Percentiles rank a stretch among this genome's conserved stretches.
phyloP scores from a whole-genome alignment of 2,888 invertebrate species.

The Endotricha flammealis region DNA sequence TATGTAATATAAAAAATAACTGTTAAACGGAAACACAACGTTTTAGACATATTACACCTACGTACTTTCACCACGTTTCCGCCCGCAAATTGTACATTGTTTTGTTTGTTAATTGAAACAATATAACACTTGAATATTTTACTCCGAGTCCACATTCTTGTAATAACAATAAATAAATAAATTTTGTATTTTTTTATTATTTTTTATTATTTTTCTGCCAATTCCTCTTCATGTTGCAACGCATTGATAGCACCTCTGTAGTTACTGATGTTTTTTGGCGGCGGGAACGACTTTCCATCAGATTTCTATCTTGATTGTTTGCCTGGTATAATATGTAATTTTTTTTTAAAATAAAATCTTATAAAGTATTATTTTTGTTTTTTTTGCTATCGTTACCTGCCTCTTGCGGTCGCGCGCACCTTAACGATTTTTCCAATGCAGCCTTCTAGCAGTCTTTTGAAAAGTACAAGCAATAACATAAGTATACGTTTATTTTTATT shows the following conservation, averaged over 20 bases:
- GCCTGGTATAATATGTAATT: not conserved
- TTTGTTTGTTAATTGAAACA: not conserved
- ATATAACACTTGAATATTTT: not conserved
- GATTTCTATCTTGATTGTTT: too few relatives aligned
- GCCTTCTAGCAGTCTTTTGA: constrained; percentile 34
- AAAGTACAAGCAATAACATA: constrained; percentile 28
- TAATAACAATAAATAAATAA: too few relatives aligned
- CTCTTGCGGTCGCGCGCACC: constrained; percentile 53
- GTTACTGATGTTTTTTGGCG: too few relatives aligned
- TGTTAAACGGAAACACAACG: not conserved
- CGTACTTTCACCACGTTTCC: constrained; percentile 8
- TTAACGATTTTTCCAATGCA: constrained; percentile 61
- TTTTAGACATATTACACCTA: constrained; percentile 1
- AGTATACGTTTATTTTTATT: constrained; percentile 12
- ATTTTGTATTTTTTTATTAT: too few relatives aligned
- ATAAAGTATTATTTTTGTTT: not conserved
- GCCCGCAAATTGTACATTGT: constrained; percentile 2
- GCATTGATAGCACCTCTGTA: too few relatives aligned
- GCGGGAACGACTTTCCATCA: too few relatives aligned
- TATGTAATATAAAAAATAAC: too few relatives aligned
- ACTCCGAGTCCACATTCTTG: not conserved
- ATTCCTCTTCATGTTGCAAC: too few relatives aligned
- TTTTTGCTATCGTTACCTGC: constrained; percentile 36
- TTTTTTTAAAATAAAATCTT: not conserved
- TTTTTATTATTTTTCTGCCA: too few relatives aligned